phyloP scores from a whole-genome alignment of 2,888 invertebrate genomes.

The Polymixis lichenea region DNA sequence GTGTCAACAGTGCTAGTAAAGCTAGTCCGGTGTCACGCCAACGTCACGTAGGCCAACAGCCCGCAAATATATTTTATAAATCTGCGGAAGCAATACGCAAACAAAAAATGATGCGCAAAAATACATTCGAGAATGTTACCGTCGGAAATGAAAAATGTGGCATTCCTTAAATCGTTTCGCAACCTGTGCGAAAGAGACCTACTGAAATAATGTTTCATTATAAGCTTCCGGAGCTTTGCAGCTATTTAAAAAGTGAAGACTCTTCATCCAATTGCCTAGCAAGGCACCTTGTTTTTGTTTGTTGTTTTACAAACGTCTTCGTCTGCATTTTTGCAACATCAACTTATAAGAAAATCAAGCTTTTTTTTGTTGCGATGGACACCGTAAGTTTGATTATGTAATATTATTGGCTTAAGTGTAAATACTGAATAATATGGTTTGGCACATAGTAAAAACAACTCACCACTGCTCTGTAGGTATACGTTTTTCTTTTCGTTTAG shows the following conservation, averaged over 20 bases:
- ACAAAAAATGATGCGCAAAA: neutral
- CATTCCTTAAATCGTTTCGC: neutral
- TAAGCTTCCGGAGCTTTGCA: neutral
- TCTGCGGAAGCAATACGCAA: neutral
- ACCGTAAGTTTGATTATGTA: neutral
- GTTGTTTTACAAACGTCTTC: conserved; percentile 10
- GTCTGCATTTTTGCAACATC: conserved; percentile 2
- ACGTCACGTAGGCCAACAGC: no score
- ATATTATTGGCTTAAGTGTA: neutral
- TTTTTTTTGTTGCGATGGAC: neutral
- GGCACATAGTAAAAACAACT: conserved; percentile 7
- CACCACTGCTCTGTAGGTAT: neutral
- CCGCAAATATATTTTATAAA: neutral
- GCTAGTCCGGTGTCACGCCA: neutral
- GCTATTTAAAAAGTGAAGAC: conserved; percentile 17
- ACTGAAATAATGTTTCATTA: conserved; percentile 1
- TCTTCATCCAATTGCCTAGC: conserved; percentile 8
- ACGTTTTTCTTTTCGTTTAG: neutral
- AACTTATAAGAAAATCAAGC: conserved; percentile 7
- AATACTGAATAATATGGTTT: neutral
- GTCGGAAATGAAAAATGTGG: neutral
- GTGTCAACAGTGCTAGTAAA: neutral
- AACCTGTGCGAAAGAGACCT: neutral
- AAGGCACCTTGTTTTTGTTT: conserved; percentile 16
- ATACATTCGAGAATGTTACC: no score